Base-by-base conservation (phyloP, 2,113 vertebrate species). In the Phasianus colchicus region DNA sequence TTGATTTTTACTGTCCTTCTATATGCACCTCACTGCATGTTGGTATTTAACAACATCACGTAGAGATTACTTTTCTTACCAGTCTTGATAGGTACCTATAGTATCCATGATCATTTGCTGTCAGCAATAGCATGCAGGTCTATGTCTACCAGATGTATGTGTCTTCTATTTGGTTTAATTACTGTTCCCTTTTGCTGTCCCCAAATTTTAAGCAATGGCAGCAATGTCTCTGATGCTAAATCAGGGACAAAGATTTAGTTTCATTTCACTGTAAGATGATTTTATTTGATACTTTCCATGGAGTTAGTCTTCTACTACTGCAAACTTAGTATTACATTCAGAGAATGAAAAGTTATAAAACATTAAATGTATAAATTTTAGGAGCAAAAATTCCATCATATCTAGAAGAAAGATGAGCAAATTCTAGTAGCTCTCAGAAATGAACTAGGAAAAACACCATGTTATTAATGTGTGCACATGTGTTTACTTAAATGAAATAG, bases 401-500 rank as follows among this genome's bases (percentile, higher is more conserved):
- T 89, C 69, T 66, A 91, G 48, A 45, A 72, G 75, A 93, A 66
- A 91, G 83, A 90, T 92, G 77, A 95, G 92, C 93, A 86, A 77
- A 84, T 58, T 96, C 74, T 67, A 91, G 80, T 73, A 93, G 79
- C 77, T 93, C 85, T 91, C 69, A 87, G 89, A 92, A 94, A 96
- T 0, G 5, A 71, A 57, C 65, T 86, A 86, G 29, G 65, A 93
- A 95, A 92, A 97, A 57, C 65, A 90, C 20, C 71, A 80, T 20
- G 72, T 89, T 95, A 93, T 97, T 96, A 96, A 80, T 93, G 75
- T 96, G 82, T 38, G 40, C 24, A n/a, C 91, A 45, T 85, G 78
- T 90, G 70, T 86, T 95, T 93, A 89, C 92, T 83, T 90, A 47
- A 83, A 78, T 89, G 96, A 96, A 96, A 96, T 96, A 91, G 73